Evolutionary conservation across 2,888 invertebrate species (phyloP).

Genomic region (Electrophaes corylata): DNA sequence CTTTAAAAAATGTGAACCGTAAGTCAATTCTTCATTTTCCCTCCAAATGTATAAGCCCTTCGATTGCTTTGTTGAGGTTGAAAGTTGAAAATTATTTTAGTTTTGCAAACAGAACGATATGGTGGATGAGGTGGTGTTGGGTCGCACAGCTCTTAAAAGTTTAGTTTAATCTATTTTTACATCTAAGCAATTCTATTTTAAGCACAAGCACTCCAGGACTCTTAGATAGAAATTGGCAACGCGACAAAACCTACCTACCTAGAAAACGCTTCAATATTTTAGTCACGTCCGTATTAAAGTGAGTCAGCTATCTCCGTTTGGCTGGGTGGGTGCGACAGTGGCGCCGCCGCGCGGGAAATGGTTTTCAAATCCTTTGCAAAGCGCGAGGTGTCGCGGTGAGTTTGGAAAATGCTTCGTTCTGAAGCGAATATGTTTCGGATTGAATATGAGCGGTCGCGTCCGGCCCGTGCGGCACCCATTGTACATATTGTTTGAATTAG

Average conservation of each 20-base stretch:
- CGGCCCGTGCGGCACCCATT: neutral
- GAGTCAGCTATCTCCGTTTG: constrained; percentile 3
- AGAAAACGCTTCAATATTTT: neutral
- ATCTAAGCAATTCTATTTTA: constrained; percentile 4
- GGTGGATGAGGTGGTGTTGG: neutral
- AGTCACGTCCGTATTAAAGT: constrained; percentile 8
- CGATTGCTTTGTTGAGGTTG: too few relatives aligned
- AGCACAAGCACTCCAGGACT: constrained; percentile 7
- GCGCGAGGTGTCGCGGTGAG: constrained; percentile 19
- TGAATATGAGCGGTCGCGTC: constrained; percentile 16
- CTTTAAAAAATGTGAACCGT: too few relatives aligned
- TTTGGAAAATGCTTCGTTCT: constrained; percentile 14
- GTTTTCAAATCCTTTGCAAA: constrained; percentile 35
- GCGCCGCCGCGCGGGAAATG: constrained; percentile 35
- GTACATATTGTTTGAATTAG: constrained; percentile 4
- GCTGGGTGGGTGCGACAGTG: constrained; percentile 17
- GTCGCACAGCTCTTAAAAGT: neutral
- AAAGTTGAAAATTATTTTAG: too few relatives aligned
- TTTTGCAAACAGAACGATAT: too few relatives aligned
- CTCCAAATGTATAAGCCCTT: too few relatives aligned
- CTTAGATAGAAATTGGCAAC: constrained; percentile 9
- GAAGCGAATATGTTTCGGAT: constrained; percentile 16
- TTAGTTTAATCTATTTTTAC: neutral
- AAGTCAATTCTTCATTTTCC: too few relatives aligned
- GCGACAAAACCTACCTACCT: constrained; percentile 1